Evolutionary conservation across 2,888 invertebrate genomes (phyloP), one percentile per base, ranked within the genome.

Genomic region (Apotomis turbidana): DNA sequence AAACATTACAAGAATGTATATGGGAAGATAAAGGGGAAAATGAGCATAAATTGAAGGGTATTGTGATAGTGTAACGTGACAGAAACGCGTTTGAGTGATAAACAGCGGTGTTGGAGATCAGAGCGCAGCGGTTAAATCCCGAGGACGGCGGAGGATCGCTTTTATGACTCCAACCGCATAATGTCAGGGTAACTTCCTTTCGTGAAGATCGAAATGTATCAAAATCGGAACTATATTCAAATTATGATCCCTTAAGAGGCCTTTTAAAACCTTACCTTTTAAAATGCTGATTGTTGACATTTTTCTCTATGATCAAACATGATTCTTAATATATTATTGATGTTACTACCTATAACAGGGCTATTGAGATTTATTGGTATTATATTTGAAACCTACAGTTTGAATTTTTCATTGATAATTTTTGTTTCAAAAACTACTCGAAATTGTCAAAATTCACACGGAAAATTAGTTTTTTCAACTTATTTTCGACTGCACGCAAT

Each of bases 121-220:
- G 79, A 71, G 77, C 75, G 77, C 82, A 84, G 83, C 83, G 85
- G 85, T 83, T 83, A 86, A 89, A 90, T 91, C 91, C 89, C 80
- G 80, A 74, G 84, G 83, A 87, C 85, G 87, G 83, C 82, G 85
- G 82, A 79, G 89, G 90, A 90, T 91, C 77, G 78, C 76, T 87
- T 91, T 92, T 90, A 92, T 91, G 82, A 87, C 87, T 78, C 79
- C 74, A 76, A 76, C 81, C 77, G 90, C 81, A 90, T 91, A 91
- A 91, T 90, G 85, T 84, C 75, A 73, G 70, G 75, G 77, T 86
- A 86, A 86, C 84, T 81, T 73, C 71, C 63, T 70, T 66, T 57
- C 55, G 38, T 8, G 6, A 41, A 6, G 6, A 49, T 12, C 38
- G 15, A 71, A 13, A 38, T 66, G 12, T 52, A 59, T 57, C 36